Evolutionary conservation across 92 coral and sea anemone genomes (phyloP).

Genomic region (Muricea muricata): DNA sequence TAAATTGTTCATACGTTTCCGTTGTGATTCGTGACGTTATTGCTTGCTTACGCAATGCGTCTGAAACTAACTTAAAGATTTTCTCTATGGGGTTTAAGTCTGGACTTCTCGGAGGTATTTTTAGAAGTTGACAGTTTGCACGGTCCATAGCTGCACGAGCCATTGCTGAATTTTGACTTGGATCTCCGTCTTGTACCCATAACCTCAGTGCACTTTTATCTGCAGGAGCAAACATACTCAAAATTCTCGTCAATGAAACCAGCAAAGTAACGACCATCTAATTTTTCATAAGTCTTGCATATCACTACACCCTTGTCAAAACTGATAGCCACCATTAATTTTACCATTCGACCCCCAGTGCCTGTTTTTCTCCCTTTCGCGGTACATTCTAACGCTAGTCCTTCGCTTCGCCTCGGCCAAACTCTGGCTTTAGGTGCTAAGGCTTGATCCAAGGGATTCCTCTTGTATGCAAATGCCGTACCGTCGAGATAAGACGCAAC

Average conservation of each 20-base stretch:
- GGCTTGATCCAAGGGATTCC: conserved; percentile 43
- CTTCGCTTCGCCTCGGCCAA: conserved; percentile 42
- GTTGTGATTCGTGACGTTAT: neutral
- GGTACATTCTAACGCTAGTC: conserved; percentile 18
- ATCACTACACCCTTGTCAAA: conserved; percentile 10
- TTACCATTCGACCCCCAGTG: conserved; percentile 37
- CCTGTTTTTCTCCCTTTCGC: conserved; percentile 48
- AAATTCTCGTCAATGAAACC: conserved; percentile 57
- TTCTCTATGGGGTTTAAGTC: conserved; percentile 63
- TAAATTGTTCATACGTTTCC: neutral
- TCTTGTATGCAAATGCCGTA: conserved; percentile 17
- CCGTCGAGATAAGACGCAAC: conserved; percentile 50
- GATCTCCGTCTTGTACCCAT: conserved; percentile 69
- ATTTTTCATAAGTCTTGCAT: conserved; percentile 10
- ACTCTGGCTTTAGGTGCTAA: conserved; percentile 32
- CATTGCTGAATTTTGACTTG: conserved; percentile 57
- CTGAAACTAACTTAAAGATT: conserved; percentile 16
- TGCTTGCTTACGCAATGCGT: conserved; percentile 32
- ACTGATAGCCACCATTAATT: conserved; percentile 30
- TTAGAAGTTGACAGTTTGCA: conserved; percentile 40
- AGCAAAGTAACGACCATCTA: conserved; percentile 46
- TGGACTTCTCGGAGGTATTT: conserved; percentile 57
- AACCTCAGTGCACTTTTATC: conserved; percentile 28
- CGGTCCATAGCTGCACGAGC: conserved; percentile 52
- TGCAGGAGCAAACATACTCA: conserved; percentile 10